Percentiles rank a stretch among this genome's conserved stretches.
These are phyloP conservation scores for Phytoseiulus persimilis DNA, from an alignment of 2,888 invertebrate genomes.

Conservation along the genomic window DNA sequence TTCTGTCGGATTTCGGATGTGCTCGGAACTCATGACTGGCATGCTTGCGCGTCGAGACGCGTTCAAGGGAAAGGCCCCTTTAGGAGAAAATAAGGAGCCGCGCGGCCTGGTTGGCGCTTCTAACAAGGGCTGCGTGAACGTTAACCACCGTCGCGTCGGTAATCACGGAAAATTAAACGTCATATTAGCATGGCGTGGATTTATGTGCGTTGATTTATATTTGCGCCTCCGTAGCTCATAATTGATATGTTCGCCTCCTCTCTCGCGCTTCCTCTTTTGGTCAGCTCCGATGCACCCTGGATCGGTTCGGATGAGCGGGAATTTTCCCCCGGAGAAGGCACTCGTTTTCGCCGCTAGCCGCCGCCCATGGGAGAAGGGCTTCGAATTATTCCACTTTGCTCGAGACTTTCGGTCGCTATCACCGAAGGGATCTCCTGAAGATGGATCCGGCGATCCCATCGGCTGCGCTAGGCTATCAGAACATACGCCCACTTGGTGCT, in stretches of 20 bases:
- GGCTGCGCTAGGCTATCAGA: neutral
- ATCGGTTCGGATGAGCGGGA: neutral
- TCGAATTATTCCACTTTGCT: neutral
- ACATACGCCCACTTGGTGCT: neutral
- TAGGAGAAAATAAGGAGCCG: neutral
- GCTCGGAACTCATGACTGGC: neutral
- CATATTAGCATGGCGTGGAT: neutral
- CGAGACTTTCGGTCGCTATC: neutral
- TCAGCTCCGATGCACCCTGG: neutral
- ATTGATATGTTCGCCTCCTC: neutral
- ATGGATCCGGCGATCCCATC: neutral
- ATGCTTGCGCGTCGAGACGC: neutral
- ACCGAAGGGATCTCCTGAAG: neutral
- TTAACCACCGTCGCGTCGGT: neutral
- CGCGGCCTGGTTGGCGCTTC: neutral
- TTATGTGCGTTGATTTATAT: neutral
- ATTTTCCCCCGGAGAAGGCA: too few relatives aligned
- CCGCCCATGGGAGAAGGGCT: too few relatives aligned
- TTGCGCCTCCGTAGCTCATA: neutral
- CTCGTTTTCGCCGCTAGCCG: too few relatives aligned
- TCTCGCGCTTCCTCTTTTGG: neutral
- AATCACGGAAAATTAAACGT: neutral
- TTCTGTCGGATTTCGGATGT: neutral
- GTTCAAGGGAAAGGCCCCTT: neutral
- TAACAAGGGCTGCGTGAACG: neutral